Conservation (phyloP, 2,113 vertebrate genomes). For the Indicator indicator region DNA sequence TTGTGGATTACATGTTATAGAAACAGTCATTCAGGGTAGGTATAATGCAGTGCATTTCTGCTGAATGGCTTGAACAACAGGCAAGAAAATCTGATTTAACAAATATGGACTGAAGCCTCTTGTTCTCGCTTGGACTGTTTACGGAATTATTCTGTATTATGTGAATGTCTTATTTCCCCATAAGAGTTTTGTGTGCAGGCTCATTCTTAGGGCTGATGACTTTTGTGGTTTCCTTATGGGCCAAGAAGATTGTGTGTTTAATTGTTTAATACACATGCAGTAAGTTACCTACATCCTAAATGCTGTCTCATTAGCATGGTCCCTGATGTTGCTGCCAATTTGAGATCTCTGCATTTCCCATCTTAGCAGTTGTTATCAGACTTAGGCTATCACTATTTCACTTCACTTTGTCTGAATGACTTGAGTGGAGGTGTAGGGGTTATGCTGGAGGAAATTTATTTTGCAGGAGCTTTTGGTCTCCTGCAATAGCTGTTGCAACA, state of each 20-base stretch:
- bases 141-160: neutral
- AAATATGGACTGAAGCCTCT: neutral
- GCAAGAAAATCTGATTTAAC: neutral
- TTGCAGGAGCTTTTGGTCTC: neutral
- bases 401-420: neutral
- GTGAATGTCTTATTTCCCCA: neutral
- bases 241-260: neutral
- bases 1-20: neutral
- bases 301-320: accelerated
- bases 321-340: neutral
- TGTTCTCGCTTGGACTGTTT: neutral
- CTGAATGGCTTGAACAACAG: neutral
- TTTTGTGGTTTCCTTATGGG: neutral
- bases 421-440: neutral
- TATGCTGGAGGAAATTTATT: neutral
- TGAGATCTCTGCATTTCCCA: accelerated
- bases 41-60: neutral
- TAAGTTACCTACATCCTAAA: neutral
- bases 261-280: neutral
- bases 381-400: neutral
- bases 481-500: neutral
- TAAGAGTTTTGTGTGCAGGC: neutral
- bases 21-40: neutral
- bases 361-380: neutral
- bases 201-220: neutral